Base-by-base conservation (phyloP, 2,797 vertebrate species). In the Mormyrus proboscirostris region DNA sequence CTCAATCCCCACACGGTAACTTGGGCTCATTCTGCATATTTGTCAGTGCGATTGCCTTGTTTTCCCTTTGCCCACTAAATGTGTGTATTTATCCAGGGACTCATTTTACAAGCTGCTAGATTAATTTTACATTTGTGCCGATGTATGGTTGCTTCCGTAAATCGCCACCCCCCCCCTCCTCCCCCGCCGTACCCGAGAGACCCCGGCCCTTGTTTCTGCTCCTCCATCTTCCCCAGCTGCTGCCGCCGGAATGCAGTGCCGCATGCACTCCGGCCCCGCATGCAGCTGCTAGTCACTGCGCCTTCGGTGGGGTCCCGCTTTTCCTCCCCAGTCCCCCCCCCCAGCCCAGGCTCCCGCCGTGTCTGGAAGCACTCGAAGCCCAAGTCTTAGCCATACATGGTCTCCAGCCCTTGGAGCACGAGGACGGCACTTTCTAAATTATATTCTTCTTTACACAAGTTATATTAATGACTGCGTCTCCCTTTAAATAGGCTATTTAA, bases 401-500 rank as follows among this genome's bases (percentile, higher is more conserved):
- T 51, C 47, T 49, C 38, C 47, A n/a, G 9, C 69, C 22, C 82
- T 47, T 8, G 29, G 29, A 73, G 84, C 89, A 12, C 0, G 91
- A 93, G 93, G 91, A 29, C n/a, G 91, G 94, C 91, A 90, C 91
- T 87, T 91, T 94, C 73, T 92, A 94, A 96, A 96, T 96, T 95
- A 95, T 94, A 93, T 93, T 90, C 90, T 89, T 88, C 92, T 95
- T 92, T 93, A 93, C 53, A 91, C 93, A 94, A 93, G 94, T 94
- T 95, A 94, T 95, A 95, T 94, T 96, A 96, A 96, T 95, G 93
- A 93, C 90, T 50, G 91, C 92, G 22, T 93, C 92, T 92, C 91
- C 88, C 92, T 93, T 95, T 96, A 96, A 96, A 95, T 95, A 96
- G 96, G 95, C 96, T 95, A 95, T 96, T 95, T 96, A 96, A 96